Base-by-base conservation (phyloP, 2,888 invertebrate genomes). In the Dryococelus australis region DNA sequence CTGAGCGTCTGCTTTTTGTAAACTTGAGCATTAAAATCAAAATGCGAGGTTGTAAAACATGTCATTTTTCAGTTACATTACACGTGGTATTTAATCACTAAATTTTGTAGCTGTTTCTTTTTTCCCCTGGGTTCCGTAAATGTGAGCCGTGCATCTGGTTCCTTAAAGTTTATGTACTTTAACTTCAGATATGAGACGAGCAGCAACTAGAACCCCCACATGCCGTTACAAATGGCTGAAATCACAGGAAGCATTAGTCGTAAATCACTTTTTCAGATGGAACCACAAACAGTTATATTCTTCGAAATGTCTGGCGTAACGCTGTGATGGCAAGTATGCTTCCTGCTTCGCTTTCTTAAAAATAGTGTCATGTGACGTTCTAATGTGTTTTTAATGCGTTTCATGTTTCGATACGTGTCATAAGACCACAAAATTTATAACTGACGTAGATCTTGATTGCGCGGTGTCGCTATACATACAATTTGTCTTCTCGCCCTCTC, bases 1-100 rank as follows among this genome's bases (percentile, higher is more conserved):
- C 65, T 8, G 20, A 65, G 65, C 65, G 65, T 65, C 65, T 65
- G 65, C 16, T 65, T 65, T 65, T 65, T 24, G 65, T 65, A 0
- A 65, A 65, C 65, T n/a, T 65, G 65, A n/a, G n/a, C 65, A 65
- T 65, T 65, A 65, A 65, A 65, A 65, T 65, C 65, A 65, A 65
- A 65, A 65, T n/a, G 65, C n/a, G 65, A 16, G 65, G 65, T 65
- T 65, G 65, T 65, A n/a, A 65, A 65, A 65, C 65, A 20, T 65
- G 65, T 65, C 65, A 65, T 65, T 65, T 65, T 65, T 6, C 65
- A 65, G 65, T 9, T 65, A 65, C n/a, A 65, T 65, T 65, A 65
- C 65, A n/a, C 65, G n/a, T 24, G 8, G 65, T 65, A 65, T 65
- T 65, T 65, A 65, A n/a, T 65, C 65, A 65, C n/a, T 65, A 65